A percentile compares a stretch with the other conserved stretches of the same genome.
Conservation (phyloP, 2,113 vertebrate genomes). For the Pionites leucogaster region DNA sequence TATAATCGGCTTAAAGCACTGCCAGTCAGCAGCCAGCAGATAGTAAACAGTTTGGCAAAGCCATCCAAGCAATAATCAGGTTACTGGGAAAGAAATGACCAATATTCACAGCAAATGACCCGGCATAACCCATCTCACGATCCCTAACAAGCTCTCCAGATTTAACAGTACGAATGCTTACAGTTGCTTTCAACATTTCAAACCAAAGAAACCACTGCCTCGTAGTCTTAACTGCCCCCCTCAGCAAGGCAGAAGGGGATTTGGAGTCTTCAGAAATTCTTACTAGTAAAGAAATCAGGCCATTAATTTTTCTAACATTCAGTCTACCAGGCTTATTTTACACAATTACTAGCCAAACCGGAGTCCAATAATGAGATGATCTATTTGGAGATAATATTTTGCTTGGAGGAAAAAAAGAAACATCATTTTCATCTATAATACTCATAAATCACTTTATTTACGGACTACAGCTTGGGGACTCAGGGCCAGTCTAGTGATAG, state of each 20-base stretch:
- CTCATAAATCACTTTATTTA: constrained; percentile 31
- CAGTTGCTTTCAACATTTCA: background rate
- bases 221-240: background rate
- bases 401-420: background rate
- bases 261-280: background rate
- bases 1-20: background rate
- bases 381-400: constrained; percentile 2
- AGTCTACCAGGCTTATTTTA: background rate
- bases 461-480: background rate
- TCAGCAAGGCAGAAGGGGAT: background rate
- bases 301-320: constrained; percentile 17
- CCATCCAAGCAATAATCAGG: background rate
- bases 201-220: background rate
- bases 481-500: background rate
- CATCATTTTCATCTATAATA: background rate
- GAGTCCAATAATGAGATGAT: background rate
- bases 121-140: background rate
- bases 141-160: background rate
- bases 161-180: rapidly evolving
- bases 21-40: background rate
- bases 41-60: background rate
- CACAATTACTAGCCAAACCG: background rate
- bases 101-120: background rate
- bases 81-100: background rate
- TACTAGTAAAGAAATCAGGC: background rate